Evolutionary conservation across 2,113 vertebrate species (phyloP).

Genomic region (Rattus norvegicus): GRCr8 NC_086026.1:121203001-121203500

Average conservation of each 20-base stretch:
- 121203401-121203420: not conserved
- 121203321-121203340: not conserved
- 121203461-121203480: not conserved
- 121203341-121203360: not conserved
- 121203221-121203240: not conserved
- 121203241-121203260: not conserved
- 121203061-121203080: not conserved
- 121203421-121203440: not conserved
- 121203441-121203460: not conserved
- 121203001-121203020: not conserved
- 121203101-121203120: not conserved
- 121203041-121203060: too few relatives aligned
- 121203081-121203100: not conserved
- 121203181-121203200: not conserved
- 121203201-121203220: not conserved
- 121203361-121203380: not conserved
- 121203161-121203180: not conserved
- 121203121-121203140: not conserved
- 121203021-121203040: not conserved
- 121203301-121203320: not conserved
- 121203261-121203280: not conserved
- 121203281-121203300: not conserved
- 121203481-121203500: not conserved
- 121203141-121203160: not conserved
- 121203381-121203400: not conserved